These are phyloP conservation scores for Clytia hemisphaerica DNA, from an alignment of 30 jellyfish, hydroid and myxozoan species.

Conservation along the genomic window DNA sequence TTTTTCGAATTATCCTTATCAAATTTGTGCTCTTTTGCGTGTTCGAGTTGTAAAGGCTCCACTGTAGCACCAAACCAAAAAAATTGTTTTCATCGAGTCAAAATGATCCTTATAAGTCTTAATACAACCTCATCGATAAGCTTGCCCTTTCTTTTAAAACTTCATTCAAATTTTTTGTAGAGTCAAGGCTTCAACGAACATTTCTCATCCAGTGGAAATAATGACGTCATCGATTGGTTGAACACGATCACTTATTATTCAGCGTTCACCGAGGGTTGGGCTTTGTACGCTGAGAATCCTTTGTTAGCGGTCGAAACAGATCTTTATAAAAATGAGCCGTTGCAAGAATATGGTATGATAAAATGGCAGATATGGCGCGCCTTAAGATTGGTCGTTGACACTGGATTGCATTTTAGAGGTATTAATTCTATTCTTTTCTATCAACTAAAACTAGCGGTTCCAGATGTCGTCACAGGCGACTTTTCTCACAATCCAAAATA, in stretches of 20 bases:
- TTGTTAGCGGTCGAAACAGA: constrained; percentile 77
- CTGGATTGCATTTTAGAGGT: constrained; percentile 89
- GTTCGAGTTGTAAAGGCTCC: no score
- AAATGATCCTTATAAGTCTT: no score
- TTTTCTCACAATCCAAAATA: no score
- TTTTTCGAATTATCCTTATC: no score
- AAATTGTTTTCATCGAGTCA: no score
- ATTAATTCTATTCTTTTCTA: no score
- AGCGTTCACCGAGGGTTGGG: constrained; percentile 99
- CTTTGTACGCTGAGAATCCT: constrained; percentile 92
- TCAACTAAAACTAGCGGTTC: no score
- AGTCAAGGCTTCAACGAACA: constrained; percentile 91
- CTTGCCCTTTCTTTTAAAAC: no score
- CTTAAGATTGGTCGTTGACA: constrained; percentile 73
- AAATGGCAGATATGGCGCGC: constrained; percentile 98
- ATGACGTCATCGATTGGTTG: constrained; percentile 84
- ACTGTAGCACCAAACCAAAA: no score
- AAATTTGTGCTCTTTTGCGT: no score
- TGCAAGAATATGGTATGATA: constrained; percentile 86
- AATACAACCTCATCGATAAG: no score
- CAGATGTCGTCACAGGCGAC: no score
- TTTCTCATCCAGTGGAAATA: constrained; percentile 47
- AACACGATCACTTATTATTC: constrained; percentile 70
- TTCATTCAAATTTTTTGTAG: constrained; percentile 17
- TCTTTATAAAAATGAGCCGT: constrained; percentile 40